Evolutionary conservation across 2,113 vertebrate genomes (phyloP).

Genomic region (Thinocorus orbignyianus): DNA sequence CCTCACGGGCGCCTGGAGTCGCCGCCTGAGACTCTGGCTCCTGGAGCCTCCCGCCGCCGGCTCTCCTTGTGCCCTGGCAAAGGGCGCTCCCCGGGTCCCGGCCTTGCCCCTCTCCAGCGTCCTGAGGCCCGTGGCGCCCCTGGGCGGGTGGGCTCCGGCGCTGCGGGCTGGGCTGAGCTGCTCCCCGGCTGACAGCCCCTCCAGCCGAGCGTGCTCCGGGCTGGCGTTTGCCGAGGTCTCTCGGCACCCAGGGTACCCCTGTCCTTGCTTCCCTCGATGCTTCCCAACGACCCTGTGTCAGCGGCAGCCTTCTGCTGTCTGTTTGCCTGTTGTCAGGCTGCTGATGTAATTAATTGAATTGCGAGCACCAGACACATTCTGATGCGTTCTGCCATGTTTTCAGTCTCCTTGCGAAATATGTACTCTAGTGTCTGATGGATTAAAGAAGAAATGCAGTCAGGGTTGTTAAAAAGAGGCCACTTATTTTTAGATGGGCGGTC

Average conservation of each 20-base stretch:
- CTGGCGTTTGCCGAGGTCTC: not conserved
- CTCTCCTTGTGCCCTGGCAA: too few relatives aligned
- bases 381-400: not conserved
- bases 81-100: not conserved
- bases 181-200: too few relatives aligned
- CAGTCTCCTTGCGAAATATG: not conserved
- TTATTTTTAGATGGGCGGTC: conserved; percentile 27
- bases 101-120: not conserved
- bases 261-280: not conserved
- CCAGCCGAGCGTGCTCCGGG: not conserved
- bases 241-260: not conserved
- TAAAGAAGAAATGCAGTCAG: not conserved
- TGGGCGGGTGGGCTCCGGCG: not conserved
- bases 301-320: not conserved
- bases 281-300: not conserved
- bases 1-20: not conserved
- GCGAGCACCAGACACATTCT: not conserved
- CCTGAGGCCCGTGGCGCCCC: not conserved
- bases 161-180: not conserved
- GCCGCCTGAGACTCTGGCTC: not conserved
- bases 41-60: not conserved
- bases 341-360: not conserved
- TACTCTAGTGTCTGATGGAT: not conserved
- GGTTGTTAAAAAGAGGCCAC: conserved; percentile 14
- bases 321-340: not conserved